Evolutionary conservation across 2,888 invertebrate genomes (phyloP).

Genomic region (Endotricha flammealis): DNA sequence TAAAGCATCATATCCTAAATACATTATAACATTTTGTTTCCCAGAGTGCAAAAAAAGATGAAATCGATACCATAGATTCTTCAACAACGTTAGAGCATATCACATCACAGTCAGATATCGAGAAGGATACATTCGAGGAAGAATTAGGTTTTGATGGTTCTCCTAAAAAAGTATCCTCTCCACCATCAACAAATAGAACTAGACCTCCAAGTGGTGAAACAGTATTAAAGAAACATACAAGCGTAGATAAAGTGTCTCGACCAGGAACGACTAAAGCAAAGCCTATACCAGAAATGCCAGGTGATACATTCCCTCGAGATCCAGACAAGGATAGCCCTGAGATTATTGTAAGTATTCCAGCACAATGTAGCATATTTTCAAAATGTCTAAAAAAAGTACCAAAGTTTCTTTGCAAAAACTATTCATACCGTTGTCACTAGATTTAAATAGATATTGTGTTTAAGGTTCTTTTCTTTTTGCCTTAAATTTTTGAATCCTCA

Average conservation of each 20-base stretch:
- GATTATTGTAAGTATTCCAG: constrained; percentile 44
- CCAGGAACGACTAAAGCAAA: constrained; percentile 48
- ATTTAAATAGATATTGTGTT: no score
- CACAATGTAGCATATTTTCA: not conserved
- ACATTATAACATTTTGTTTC: constrained; percentile 7
- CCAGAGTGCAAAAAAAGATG: constrained; percentile 52
- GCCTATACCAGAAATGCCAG: constrained; percentile 50
- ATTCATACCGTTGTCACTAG: no score
- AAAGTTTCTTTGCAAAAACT: no score
- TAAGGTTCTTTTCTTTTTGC: no score
- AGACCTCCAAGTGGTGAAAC: constrained; percentile 28
- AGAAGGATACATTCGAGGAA: constrained; percentile 28
- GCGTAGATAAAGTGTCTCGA: constrained; percentile 27
- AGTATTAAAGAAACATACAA: constrained; percentile 38
- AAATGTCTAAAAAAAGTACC: no score
- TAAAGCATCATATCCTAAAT: no score
- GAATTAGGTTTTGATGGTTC: constrained; percentile 23
- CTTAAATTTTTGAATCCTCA: no score
- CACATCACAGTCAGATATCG: constrained; percentile 35
- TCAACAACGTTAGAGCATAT: constrained; percentile 37
- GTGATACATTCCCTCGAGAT: constrained; percentile 44
- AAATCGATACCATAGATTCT: constrained; percentile 36
- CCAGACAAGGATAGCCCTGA: constrained; percentile 65
- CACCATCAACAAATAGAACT: constrained; percentile 32
- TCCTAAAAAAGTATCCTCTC: no score